phyloP scores from a whole-genome alignment of 2,797 vertebrate genomes.

The Mastacembelus armatus region DNA sequence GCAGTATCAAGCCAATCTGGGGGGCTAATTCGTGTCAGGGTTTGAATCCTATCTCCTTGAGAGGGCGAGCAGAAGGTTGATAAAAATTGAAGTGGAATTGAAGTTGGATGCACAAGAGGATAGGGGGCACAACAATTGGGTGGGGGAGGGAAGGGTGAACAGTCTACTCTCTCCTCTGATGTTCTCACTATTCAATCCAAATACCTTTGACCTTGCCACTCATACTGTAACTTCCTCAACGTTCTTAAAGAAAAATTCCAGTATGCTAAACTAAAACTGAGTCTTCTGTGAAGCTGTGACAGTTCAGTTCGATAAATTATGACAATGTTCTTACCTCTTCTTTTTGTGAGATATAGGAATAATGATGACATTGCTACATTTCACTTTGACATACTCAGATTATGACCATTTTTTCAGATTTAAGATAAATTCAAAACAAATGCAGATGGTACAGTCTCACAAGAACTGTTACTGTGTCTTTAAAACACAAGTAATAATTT shows the following conservation, averaged over 20 bases:
- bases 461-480: background rate
- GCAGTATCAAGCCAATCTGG: conserved; percentile 94
- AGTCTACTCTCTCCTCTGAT: conserved; percentile 43
- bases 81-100: conserved; percentile 99
- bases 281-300: background rate
- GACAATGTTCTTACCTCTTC: too few relatives aligned
- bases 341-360: background rate
- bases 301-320: background rate
- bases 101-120: conserved; percentile 94
- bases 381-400: background rate
- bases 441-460: background rate
- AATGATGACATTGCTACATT: background rate
- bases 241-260: background rate
- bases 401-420: background rate
- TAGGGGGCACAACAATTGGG: conserved; percentile 84
- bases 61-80: conserved; percentile 92
- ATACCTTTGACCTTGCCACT: conserved; percentile 89
- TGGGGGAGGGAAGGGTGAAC: conserved; percentile 74
- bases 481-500: background rate
- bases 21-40: conserved; percentile 95
- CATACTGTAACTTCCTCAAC: conserved; percentile 54
- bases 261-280: background rate
- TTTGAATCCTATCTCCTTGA: conserved; percentile 95
- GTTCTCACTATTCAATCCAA: conserved; percentile 64
- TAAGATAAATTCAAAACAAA: background rate